These are phyloP conservation scores for Anser brachyrhynchus DNA, from an alignment of 2,113 vertebrate genomes.

Conservation along the genomic window DNA sequence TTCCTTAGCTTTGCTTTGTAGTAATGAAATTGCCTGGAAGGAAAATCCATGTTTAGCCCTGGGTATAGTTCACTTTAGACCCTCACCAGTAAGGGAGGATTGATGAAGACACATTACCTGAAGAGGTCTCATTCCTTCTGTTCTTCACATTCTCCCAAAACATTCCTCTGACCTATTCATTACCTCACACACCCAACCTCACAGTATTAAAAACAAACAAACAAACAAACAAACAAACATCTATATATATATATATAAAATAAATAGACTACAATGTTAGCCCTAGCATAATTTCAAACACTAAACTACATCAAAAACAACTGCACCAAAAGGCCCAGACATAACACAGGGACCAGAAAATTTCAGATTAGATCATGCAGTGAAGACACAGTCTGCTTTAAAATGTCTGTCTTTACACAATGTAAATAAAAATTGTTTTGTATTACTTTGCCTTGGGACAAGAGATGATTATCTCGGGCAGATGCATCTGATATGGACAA, in stretches of 20 bases:
- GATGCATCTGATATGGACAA: not conserved
- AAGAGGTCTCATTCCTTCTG: not conserved
- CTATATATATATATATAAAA: too few species aligned
- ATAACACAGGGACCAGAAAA: not conserved
- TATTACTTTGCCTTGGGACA: not conserved
- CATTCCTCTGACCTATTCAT: not conserved
- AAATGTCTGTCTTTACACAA: not conserved
- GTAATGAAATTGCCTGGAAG: not conserved
- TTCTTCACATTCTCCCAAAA: not conserved
- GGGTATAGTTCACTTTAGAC: not conserved
- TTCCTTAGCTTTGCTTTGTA: not conserved
- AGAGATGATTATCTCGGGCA: not conserved
- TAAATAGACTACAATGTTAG: not conserved
- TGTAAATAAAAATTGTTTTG: not conserved
- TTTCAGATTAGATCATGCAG: not conserved
- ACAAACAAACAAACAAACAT: not conserved
- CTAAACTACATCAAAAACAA: not conserved
- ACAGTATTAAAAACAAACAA: not conserved
- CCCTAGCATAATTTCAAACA: not conserved
- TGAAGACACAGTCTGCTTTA: not conserved
- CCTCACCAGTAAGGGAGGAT: not conserved
- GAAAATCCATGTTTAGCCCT: not conserved
- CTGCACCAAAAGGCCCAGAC: not conserved
- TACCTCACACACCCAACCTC: not conserved
- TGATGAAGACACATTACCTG: not conserved